phyloP scores from a whole-genome alignment of 30 jellyfish, hydroid and myxozoan genomes.

The Aurelia aurita region DNA sequence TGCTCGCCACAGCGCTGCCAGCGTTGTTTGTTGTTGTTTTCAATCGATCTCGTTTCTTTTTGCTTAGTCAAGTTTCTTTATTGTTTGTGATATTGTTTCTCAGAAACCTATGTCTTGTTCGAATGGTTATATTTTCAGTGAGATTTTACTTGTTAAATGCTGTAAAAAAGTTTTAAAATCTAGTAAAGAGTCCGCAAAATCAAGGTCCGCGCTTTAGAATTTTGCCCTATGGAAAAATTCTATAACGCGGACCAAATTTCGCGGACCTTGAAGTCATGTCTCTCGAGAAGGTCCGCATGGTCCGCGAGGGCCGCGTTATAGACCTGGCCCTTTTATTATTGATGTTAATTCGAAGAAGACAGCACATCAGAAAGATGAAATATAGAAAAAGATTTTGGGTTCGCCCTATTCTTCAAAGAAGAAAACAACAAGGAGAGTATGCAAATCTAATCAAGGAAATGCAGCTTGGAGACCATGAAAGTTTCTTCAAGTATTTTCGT shows the following conservation, averaged over 20 bases:
- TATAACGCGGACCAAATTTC: too few relatives aligned
- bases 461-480: conserved; percentile 75
- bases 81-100: neutral
- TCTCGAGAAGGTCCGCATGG: too few relatives aligned
- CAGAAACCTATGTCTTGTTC: too few relatives aligned
- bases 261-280: too few relatives aligned
- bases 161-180: too few relatives aligned
- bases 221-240: too few relatives aligned
- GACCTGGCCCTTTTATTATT: conserved; percentile 25
- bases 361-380: conserved; percentile 36
- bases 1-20: conserved; percentile 6
- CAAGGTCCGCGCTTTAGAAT: too few relatives aligned
- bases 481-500: conserved; percentile 52
- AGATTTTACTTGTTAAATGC: too few relatives aligned
- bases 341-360: conserved; percentile 60
- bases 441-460: conserved; percentile 44
- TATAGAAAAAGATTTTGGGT: conserved; percentile 61
- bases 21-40: neutral
- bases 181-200: too few relatives aligned
- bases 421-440: conserved; percentile 64
- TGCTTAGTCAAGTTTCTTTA: neutral
- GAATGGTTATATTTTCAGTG: too few relatives aligned
- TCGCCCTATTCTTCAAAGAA: conserved; percentile 52
- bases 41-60: too few relatives aligned
- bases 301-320: too few relatives aligned